A percentile compares a stretch with the other conserved stretches of the same genome.
Conservation (phyloP, 1,140 invertebrate genomes). For the Eupristina koningsbergeri region DNA sequence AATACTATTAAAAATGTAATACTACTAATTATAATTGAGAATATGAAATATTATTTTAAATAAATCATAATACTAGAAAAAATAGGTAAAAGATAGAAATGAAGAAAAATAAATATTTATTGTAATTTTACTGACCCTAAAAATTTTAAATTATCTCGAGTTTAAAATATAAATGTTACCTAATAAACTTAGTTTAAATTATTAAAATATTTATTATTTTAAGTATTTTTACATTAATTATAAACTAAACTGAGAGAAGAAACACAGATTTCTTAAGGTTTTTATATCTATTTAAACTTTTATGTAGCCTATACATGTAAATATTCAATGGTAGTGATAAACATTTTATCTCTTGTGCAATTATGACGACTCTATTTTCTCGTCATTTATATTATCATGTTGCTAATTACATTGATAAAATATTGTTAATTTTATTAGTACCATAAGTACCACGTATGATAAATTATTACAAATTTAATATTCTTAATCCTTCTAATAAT, state of each 20-base stretch:
- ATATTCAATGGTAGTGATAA: neutral
- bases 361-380: neutral
- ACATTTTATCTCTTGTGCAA: slow-evolving; percentile 1
- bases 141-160: neutral
- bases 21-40: neutral
- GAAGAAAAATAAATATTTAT: neutral
- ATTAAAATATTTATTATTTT: neutral
- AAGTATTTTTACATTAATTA: too few species aligned
- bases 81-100: neutral
- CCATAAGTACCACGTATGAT: neutral
- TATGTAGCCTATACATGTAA: too few species aligned
- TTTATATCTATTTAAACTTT: too few species aligned
- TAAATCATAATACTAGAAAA: too few species aligned
- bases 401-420: slow-evolving; percentile 3
- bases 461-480: neutral
- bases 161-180: too few species aligned
- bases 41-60: neutral
- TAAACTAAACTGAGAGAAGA: too few species aligned
- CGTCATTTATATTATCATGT: neutral
- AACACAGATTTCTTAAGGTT: too few species aligned
- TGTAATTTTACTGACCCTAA: neutral
- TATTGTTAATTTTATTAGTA: neutral
- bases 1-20: neutral
- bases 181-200: too few species aligned
- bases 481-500: neutral